phyloP scores from a whole-genome alignment of 2,797 vertebrate genomes.

The Galaxias olidus region DNA sequence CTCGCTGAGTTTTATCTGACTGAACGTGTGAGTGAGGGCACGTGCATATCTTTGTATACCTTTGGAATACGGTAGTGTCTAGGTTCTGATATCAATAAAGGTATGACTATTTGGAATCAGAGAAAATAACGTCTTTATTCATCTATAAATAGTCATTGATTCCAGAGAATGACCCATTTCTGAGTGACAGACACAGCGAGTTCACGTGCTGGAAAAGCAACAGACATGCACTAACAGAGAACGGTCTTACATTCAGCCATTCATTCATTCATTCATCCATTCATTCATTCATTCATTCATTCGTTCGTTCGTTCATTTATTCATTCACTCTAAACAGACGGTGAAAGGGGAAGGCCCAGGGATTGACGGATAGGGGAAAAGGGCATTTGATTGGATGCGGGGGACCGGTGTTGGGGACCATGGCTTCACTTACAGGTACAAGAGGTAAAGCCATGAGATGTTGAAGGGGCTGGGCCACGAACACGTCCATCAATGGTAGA shows the following conservation, averaged over 20 bases:
- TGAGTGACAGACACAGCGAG: no score
- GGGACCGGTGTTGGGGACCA: no score
- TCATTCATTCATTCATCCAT: not conserved
- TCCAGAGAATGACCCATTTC: no score
- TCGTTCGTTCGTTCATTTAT: no score
- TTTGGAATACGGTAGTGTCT: not conserved
- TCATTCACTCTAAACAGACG: not conserved
- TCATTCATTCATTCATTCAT: no score
- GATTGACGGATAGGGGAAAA: not conserved
- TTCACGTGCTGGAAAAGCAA: no score
- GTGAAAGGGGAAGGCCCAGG: not conserved
- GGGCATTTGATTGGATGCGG: no score
- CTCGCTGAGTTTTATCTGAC: slow-evolving; percentile 5
- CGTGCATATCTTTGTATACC: not conserved
- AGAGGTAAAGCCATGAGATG: not conserved
- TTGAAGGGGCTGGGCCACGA: slow-evolving; percentile 3
- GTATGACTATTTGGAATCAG: not conserved
- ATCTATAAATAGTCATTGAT: no score
- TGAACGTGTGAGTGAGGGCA: slow-evolving; percentile 9
- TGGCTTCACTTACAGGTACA: not conserved
- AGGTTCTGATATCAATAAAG: slow-evolving; percentile 1
- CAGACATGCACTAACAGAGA: no score
- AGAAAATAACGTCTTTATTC: not conserved
- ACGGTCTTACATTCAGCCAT: not conserved
- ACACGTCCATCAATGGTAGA: slow-evolving; percentile 65